phyloP scores from a whole-genome alignment of 2,113 vertebrate species.

The Malurus cyaneus region DNA sequence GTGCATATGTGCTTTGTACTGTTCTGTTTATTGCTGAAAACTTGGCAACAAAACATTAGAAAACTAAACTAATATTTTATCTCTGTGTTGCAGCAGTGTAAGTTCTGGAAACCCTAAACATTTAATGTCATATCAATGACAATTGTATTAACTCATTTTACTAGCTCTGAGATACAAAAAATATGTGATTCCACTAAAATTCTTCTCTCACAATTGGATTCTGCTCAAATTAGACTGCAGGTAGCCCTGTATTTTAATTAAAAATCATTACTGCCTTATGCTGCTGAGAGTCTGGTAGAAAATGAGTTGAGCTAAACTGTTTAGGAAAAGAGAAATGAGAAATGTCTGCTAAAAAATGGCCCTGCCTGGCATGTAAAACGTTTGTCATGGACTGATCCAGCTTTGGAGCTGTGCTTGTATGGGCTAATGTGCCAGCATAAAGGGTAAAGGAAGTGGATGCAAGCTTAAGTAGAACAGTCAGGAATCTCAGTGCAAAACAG shows the following conservation, averaged over 20 bases:
- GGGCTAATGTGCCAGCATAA: background rate
- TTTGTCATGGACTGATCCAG: background rate
- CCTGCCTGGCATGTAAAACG: background rate
- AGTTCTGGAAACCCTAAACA: background rate
- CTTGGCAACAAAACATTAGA: background rate
- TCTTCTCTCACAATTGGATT: background rate
- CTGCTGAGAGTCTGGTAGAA: background rate
- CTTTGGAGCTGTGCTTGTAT: background rate
- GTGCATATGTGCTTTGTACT: background rate
- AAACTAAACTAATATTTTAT: background rate
- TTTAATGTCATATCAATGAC: background rate
- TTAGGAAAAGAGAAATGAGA: background rate
- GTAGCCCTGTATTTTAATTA: conserved; percentile 13
- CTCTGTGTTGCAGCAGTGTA: background rate
- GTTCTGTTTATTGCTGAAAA: background rate
- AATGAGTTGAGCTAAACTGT: background rate
- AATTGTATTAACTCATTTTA: background rate
- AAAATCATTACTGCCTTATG: background rate
- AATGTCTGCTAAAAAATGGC: background rate
- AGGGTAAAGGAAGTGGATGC: background rate
- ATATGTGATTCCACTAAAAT: background rate
- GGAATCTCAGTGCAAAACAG: background rate
- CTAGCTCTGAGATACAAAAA: background rate
- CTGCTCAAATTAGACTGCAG: background rate
- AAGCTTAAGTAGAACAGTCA: background rate